Evolutionary conservation across 2,113 vertebrate genomes (phyloP), one percentile per base, ranked within the genome.

Genomic region (Alethe castanea): DNA sequence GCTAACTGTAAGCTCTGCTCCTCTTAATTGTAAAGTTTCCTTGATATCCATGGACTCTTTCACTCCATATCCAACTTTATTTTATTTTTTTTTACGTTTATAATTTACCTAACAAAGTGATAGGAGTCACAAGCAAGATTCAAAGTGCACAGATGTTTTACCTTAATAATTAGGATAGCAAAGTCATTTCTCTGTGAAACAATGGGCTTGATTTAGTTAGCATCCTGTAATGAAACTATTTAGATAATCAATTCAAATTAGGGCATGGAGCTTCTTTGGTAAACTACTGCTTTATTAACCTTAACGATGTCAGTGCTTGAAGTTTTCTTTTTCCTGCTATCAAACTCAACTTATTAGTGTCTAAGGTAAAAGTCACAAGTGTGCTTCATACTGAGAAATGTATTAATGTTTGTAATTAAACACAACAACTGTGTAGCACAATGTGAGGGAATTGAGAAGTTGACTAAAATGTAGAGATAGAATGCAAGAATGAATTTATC

Each of bases 161-260:
- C 35, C 38, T 82, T 45, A 65, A 78, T 33, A 60, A 85, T 48
- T 6, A 48, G 31, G 36, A 52, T 11, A 52, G 11, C 24, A 81
- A 69, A 94, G 24, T 38, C 1, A 77, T 93, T 80, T 38, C 35
- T 87, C 57, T 90, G 52, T 71, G 45, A 91, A 78, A 71, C 59
- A 71, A 87, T 57, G 28, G 36, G 25, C 47, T 95, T 95, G 65
- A 85, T 79, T 79, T 66, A 67, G n/a, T 78, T 82, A 85, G 53
- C 20, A 83, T 35, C 40, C 57, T 90, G 48, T 91, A 90, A 82
- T 48, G 47, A 91, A 94, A 74, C 11, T 65, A 28, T 54, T 89
- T 80, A 73, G 67, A 64, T 31, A 72, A 94, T 85, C 47, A 61
- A 82, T 95, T 93, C 70, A 92, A 90, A 57, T 94, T 85, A 94